Evolutionary conservation across 2,113 vertebrate genomes (phyloP), one percentile per base, ranked within the genome.

Genomic region (Odontophorus gujanensis): DNA sequence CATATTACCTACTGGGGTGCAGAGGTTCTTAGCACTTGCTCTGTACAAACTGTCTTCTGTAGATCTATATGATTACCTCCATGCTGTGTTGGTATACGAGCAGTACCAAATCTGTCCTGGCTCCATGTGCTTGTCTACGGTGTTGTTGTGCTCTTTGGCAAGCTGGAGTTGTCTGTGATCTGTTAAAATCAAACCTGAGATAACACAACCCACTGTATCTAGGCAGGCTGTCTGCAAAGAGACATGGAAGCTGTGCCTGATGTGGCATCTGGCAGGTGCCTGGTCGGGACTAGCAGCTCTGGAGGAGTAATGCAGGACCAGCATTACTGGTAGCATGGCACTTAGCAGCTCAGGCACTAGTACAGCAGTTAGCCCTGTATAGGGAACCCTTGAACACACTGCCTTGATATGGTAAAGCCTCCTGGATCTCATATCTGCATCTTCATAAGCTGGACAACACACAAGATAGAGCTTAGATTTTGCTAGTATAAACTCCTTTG

Each of bases 401-500:
- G 15, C 77, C 45, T 43, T 81, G 61, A 71, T 32, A 16, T 17
- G 4, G 12, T 47, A 45, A 50, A 40, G 17, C 20, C 65, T 65
- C 43, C 34, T 68, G 28, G n/a, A 26, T 85, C 79, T 92, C 61
- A 4, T 26, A 13, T 87, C 21, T 78, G 13, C 32, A 28, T 51
- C n/a, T 71, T 45, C 62, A 51, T 57, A 26, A 77, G 6, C 20
- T 30, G 9, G 2, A 9, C 51, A 45, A 45, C 47, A 30, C 32
- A 36, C 28, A 61, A 77, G 5, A 24, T 57, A 32, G 73, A 38
- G 42, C 74, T 25, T 15, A 66, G 40, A 28, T 7, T 81, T 59
- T 19, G 51, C 38, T 73, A 80, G 22, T 2, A 5, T 36, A 24
- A 83, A 38, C 4, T 61, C n/a, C 58, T 19, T 38, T 0, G 0